Conservation (phyloP, 2,113 vertebrate species). For the Maccullochella peelii region DNA sequence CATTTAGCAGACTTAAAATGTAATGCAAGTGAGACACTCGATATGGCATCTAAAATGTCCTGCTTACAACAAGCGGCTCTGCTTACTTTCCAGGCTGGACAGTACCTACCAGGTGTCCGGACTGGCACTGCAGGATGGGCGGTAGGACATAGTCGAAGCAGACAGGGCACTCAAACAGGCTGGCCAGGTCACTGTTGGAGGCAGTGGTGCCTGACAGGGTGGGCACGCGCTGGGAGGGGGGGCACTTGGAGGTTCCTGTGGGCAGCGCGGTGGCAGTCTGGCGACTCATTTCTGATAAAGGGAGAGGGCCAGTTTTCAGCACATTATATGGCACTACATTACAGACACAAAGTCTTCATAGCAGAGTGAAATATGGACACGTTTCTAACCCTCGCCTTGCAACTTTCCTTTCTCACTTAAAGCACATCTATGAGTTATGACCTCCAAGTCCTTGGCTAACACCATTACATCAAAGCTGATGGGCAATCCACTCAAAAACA, state of each 20-base stretch:
- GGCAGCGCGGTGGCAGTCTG: conserved; percentile 98
- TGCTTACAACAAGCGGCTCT: not conserved
- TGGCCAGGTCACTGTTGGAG: conserved; percentile 99
- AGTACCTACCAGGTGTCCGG: conserved; percentile 95
- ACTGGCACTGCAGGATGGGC: conserved; percentile 99
- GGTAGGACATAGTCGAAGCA: conserved; percentile 99
- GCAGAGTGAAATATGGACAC: not conserved
- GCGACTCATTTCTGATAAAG: conserved; percentile 96
- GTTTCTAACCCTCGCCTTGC: not conserved
- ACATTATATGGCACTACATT: not conserved
- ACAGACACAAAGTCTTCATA: not conserved
- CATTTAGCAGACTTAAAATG: not conserved
- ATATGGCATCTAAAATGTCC: not conserved
- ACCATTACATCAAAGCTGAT: not conserved
- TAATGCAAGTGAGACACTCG: not conserved
- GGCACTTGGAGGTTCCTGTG: conserved; percentile 98
- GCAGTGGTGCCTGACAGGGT: conserved; percentile 97
- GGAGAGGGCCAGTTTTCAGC: not conserved
- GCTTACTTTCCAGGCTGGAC: conserved; percentile 67
- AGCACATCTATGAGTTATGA: not conserved
- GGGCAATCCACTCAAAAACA: not conserved
- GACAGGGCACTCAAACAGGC: conserved; percentile 98
- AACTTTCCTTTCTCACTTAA: not conserved
- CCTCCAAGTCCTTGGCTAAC: not conserved
- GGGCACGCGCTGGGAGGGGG: conserved; percentile 96